phyloP scores from a whole-genome alignment of 2,888 invertebrate species.

The Orthosia incerta region DNA sequence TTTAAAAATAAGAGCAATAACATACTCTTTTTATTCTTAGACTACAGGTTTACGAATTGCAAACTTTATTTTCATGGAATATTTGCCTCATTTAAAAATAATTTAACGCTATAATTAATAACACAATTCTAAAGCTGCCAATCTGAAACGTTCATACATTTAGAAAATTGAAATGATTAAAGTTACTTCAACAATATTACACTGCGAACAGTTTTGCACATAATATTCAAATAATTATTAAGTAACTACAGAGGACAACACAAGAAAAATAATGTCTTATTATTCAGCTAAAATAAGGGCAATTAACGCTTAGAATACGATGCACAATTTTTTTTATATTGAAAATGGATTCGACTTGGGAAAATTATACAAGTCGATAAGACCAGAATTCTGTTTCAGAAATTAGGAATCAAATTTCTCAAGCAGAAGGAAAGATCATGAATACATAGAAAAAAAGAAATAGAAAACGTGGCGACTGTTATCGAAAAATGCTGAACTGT shows the following conservation, averaged over 20 bases:
- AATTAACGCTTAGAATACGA: conserved; percentile 1
- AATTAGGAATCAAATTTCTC: neutral
- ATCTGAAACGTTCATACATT: conserved; percentile 16
- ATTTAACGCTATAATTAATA: conserved; percentile 14
- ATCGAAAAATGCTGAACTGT: neutral
- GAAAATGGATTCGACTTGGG: neutral
- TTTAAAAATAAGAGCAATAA: conserved; percentile 2
- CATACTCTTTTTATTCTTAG: neutral
- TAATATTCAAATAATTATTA: conserved; percentile 13
- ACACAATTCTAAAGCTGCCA: conserved; percentile 34
- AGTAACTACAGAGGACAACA: conserved; percentile 20
- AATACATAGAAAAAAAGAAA: conserved; percentile 1
- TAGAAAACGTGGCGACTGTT: neutral
- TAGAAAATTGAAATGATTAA: conserved; percentile 2
- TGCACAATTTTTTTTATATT: conserved; percentile 8
- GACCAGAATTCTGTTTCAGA: neutral
- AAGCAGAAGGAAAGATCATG: neutral
- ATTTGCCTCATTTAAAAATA: conserved; percentile 13
- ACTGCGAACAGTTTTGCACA: conserved; percentile 3
- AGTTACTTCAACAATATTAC: conserved; percentile 4
- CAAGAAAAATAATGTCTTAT: conserved; percentile 2
- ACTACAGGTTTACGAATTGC: conserved; percentile 1
- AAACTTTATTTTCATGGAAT: conserved; percentile 3
- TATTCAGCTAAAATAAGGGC: neutral
- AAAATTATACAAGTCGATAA: neutral